phyloP scores from a whole-genome alignment of 2,888 invertebrate species.

The Diadegma fenestrale region DNA sequence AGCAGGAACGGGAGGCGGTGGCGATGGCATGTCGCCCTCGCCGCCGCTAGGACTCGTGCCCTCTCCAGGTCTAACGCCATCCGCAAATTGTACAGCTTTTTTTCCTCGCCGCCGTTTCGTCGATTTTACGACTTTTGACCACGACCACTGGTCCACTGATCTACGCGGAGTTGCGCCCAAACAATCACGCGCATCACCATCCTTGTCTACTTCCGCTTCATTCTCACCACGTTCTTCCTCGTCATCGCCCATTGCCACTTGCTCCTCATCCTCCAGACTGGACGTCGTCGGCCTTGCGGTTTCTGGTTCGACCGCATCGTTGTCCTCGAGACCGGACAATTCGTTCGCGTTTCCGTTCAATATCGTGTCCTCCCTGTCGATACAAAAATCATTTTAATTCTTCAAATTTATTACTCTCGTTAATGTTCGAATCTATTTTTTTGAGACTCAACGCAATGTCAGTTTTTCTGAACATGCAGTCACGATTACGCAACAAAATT shows the following conservation, averaged over 20 bases:
- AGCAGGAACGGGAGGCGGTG: conserved; percentile 85
- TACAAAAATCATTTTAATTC: neutral
- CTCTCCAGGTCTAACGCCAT: conserved; percentile 87
- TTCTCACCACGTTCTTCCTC: conserved; percentile 73
- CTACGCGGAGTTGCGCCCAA: conserved; percentile 22
- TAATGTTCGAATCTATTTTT: neutral
- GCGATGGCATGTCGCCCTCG: conserved; percentile 87
- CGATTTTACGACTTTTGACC: conserved; percentile 56
- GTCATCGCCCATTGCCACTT: conserved; percentile 65
- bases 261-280: conserved; percentile 64
- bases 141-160: conserved; percentile 56
- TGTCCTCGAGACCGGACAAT: conserved; percentile 62
- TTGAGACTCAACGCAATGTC: neutral
- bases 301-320: conserved; percentile 56
- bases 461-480: too few species aligned
- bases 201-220: conserved; percentile 61
- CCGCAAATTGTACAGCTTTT: conserved; percentile 87
- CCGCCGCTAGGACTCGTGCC: conserved; percentile 87
- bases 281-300: conserved; percentile 31
- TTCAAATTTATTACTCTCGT: neutral
- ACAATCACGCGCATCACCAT: conserved; percentile 50
- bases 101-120: conserved; percentile 63
- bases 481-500: too few species aligned
- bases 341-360: conserved; percentile 79
- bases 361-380: conserved; percentile 74